Conservation (phyloP, 2,797 vertebrate species). For the Halcyon leucocephala region DNA sequence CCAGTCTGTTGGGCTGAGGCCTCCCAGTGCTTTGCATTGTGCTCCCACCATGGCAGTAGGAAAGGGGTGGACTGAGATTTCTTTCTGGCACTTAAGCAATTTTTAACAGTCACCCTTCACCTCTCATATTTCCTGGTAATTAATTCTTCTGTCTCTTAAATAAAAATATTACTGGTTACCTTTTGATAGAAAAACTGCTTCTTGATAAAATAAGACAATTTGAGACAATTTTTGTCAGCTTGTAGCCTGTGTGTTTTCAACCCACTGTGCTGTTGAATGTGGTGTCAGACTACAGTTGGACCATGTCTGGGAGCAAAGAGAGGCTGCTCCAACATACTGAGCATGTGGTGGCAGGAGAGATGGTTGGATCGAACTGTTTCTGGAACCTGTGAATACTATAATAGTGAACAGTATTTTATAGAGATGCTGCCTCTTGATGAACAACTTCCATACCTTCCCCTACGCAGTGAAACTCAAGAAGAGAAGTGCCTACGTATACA, state of each 20-base stretch:
- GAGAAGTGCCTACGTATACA: neutral
- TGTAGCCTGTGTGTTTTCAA: neutral
- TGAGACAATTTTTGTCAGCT: neutral
- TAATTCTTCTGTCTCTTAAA: neutral
- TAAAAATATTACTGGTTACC: neutral
- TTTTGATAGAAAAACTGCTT: neutral
- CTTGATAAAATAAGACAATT: neutral
- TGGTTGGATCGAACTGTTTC: neutral
- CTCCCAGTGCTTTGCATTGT: neutral
- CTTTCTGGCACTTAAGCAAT: neutral
- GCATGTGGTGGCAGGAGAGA: neutral
- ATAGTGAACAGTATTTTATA: neutral
- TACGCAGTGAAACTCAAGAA: neutral
- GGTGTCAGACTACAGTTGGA: neutral
- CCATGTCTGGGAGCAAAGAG: neutral
- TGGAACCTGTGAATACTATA: neutral
- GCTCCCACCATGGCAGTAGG: neutral
- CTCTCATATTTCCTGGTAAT: neutral
- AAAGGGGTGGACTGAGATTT: neutral
- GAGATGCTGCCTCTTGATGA: neutral
- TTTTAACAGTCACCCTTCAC: neutral
- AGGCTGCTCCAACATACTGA: neutral
- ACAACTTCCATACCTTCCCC: neutral
- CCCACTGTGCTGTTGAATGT: neutral
- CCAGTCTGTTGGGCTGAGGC: neutral